A percentile compares a stretch with the other conserved stretches of the same genome.
These are phyloP conservation scores for Orchestes rusci DNA, from an alignment of 2,888 invertebrate genomes.

Conservation along the genomic window DNA sequence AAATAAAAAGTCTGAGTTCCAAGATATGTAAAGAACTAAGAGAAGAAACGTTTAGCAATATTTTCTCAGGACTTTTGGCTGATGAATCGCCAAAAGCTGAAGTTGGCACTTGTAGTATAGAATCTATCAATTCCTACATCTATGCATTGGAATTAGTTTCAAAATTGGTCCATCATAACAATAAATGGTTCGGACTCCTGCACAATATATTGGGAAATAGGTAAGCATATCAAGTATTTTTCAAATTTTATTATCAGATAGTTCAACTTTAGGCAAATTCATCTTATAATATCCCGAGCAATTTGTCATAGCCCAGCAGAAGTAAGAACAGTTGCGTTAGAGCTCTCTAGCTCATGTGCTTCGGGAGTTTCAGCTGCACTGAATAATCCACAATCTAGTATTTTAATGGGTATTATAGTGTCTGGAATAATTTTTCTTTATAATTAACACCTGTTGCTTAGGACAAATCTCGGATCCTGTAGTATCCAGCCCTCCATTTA, in stretches of 20 bases:
- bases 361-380: conserved; percentile 16
- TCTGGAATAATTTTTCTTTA: neutral
- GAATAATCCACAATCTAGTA: conserved; percentile 8
- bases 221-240: conserved; percentile 29
- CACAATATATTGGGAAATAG: conserved; percentile 39
- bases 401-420: conserved; percentile 7
- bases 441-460: no score
- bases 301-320: conserved; percentile 45
- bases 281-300: conserved; percentile 47
- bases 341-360: conserved; percentile 35
- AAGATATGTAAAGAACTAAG: conserved; percentile 42
- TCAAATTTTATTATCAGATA: neutral
- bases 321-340: conserved; percentile 41
- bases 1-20: conserved; percentile 30
- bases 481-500: neutral
- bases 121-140: conserved; percentile 45
- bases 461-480: no score
- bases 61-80: conserved; percentile 43
- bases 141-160: conserved; percentile 47
- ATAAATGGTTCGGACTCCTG: conserved; percentile 44
- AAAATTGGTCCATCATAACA: conserved; percentile 44
- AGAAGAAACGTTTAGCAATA: conserved; percentile 39
- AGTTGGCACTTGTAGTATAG: conserved; percentile 31
- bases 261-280: conserved; percentile 39
- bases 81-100: conserved; percentile 28